Evolutionary conservation across 2,888 invertebrate genomes (phyloP).

Genomic region (Lepas anatifera): DNA sequence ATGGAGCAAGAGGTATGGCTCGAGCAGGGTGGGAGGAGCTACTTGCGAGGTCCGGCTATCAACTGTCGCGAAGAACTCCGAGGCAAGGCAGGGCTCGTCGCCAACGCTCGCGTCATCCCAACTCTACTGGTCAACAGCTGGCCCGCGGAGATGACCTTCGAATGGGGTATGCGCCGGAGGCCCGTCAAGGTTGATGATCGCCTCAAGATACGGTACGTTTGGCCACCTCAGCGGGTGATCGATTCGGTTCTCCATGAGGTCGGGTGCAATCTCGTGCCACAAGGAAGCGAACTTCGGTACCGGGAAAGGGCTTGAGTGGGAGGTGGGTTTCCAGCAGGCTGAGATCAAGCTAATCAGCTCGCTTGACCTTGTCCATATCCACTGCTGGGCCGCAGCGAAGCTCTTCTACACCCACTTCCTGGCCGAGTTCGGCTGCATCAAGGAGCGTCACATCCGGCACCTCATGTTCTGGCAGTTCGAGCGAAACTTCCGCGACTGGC

Average conservation of each 20-base stretch:
- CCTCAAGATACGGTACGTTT: background rate
- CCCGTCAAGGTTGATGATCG: background rate
- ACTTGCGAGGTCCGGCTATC: background rate
- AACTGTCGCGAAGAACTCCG: background rate
- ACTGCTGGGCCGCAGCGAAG: slow-evolving; percentile 54
- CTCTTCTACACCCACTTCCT: slow-evolving; percentile 57
- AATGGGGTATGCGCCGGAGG: background rate
- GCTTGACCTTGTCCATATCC: slow-evolving; percentile 55
- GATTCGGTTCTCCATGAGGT: background rate
- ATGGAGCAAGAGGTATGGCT: background rate
- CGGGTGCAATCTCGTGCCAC: background rate
- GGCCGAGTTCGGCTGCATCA: slow-evolving; percentile 51
- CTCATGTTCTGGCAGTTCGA: slow-evolving; percentile 68
- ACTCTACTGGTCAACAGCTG: background rate
- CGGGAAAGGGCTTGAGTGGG: background rate
- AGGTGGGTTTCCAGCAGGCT: background rate
- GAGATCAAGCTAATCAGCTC: slow-evolving; percentile 30
- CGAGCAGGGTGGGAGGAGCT: background rate
- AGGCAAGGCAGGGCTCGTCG: background rate
- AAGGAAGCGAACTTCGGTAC: background rate
- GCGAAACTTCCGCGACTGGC: slow-evolving; percentile 54
- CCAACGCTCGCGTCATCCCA: background rate
- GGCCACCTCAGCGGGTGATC: background rate
- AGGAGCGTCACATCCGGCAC: slow-evolving; percentile 56
- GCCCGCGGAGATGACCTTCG: background rate